phyloP scores from a whole-genome alignment of 2,113 vertebrate genomes.

The Poicephalus meyeri region DNA sequence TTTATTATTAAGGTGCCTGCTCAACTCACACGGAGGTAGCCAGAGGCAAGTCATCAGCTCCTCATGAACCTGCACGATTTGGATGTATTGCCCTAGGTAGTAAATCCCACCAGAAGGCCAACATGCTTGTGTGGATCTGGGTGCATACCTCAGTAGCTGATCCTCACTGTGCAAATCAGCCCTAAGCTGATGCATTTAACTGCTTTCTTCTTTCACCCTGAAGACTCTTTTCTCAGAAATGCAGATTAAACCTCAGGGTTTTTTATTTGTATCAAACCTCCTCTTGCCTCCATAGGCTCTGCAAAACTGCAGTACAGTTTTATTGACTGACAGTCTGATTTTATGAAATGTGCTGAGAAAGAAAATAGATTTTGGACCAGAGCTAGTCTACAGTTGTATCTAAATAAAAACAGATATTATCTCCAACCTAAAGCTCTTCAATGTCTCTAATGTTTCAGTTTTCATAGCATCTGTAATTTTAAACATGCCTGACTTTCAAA shows the following conservation, averaged over 20 bases:
- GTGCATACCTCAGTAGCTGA: not conserved
- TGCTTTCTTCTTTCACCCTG: not conserved
- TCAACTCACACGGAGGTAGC: not conserved
- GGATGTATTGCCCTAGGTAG: not conserved
- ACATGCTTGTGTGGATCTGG: too few relatives aligned
- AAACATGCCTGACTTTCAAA: not conserved
- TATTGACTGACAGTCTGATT: not conserved
- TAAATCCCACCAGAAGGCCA: not conserved
- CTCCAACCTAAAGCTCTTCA: not conserved
- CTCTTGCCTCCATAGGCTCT: not conserved
- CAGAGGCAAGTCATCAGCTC: not conserved
- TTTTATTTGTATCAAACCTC: not conserved
- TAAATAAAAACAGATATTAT: not conserved
- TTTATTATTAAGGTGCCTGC: not conserved
- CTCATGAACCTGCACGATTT: not conserved
- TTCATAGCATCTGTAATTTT: not conserved
- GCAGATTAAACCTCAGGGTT: not conserved
- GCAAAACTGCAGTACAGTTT: not conserved
- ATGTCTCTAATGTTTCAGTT: not conserved
- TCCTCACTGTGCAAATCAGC: not conserved
- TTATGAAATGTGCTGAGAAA: not conserved
- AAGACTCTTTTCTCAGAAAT: not conserved
- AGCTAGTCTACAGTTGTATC: not conserved
- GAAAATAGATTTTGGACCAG: not conserved
- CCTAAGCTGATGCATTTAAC: not conserved